A percentile compares a stretch with the other conserved stretches of the same genome.
Conservation (phyloP, 37 sponge, comb jelly and placozoan genomes). For the Petrosia ficiformis region DNA sequence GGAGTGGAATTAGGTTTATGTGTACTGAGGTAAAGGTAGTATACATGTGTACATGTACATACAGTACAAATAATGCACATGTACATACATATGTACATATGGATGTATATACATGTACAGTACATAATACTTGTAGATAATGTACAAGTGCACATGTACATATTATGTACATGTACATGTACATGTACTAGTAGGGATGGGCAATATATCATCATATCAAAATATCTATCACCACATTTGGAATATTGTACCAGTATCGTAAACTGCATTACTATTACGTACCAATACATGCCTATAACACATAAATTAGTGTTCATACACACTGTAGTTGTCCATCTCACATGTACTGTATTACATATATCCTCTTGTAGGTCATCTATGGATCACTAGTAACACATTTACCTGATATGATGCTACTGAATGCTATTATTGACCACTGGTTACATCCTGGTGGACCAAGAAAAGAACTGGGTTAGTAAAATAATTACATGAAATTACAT, state of each 20-base stretch:
- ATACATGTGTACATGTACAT: slow-evolving; percentile 1
- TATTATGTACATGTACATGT: too few relatives aligned
- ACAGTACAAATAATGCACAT: neutral
- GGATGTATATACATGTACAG: neutral
- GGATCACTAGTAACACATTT: slow-evolving; percentile 51
- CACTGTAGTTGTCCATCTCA: too few relatives aligned
- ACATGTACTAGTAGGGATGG: too few relatives aligned
- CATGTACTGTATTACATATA: too few relatives aligned
- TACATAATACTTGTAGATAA: too few relatives aligned
- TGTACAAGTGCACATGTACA: too few relatives aligned
- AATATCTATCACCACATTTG: too few relatives aligned
- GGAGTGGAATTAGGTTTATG: slow-evolving; percentile 78
- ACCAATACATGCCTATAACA: too few relatives aligned
- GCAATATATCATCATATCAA: too few relatives aligned
- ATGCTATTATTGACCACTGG: slow-evolving; percentile 73
- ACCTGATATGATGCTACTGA: slow-evolving; percentile 15
- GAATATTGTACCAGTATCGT: too few relatives aligned
- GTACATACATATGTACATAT: neutral
- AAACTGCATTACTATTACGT: too few relatives aligned
- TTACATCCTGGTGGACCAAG: slow-evolving; percentile 54
- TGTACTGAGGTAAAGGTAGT: slow-evolving; percentile 68
- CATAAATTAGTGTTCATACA: neutral
- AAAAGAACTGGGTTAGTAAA: slow-evolving; percentile 31
- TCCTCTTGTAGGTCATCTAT: slow-evolving; percentile 77
- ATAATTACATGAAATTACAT: neutral